phyloP scores from a whole-genome alignment of 2,888 invertebrate genomes.

The Nowickia ferox region DNA sequence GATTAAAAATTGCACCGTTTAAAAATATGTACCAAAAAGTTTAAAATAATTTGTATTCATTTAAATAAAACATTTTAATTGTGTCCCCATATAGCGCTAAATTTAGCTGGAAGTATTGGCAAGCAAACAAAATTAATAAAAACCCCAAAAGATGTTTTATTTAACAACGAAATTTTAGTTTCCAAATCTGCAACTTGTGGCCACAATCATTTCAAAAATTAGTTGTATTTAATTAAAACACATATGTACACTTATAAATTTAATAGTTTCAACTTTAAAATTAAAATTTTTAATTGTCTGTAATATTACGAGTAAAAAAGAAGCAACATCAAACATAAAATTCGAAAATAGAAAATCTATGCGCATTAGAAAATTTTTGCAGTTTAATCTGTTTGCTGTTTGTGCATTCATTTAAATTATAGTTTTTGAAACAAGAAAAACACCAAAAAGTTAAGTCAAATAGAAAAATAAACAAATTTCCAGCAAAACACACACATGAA shows the following conservation, averaged over 20 bases:
- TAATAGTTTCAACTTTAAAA: slow-evolving; percentile 3
- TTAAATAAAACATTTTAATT: no score
- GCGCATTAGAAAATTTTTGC: slow-evolving; percentile 12
- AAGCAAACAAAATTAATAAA: neutral
- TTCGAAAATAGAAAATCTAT: slow-evolving; percentile 13
- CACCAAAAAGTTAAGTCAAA: slow-evolving; percentile 62
- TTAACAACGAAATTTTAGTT: neutral
- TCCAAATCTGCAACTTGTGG: neutral
- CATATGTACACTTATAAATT: neutral
- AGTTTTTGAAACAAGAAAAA: slow-evolving; percentile 53
- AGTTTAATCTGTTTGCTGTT: neutral
- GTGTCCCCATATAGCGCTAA: no score
- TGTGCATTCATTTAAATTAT: slow-evolving; percentile 32
- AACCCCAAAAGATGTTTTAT: slow-evolving; percentile 3
- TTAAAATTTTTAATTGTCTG: slow-evolving; percentile 39
- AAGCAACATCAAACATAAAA: neutral
- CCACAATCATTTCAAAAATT: neutral
- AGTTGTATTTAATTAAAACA: slow-evolving; percentile 23
- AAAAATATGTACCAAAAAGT: no score
- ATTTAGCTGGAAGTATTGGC: slow-evolving; percentile 15
- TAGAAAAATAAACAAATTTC: slow-evolving; percentile 63
- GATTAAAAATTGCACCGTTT: no score
- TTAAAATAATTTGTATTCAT: no score
- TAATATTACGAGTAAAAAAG: neutral
- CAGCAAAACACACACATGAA: slow-evolving; percentile 38